Evolutionary conservation across 1,140 invertebrate species (phyloP), one percentile per base, ranked within the genome.

Genomic region (Solenopsis fugax): DNA sequence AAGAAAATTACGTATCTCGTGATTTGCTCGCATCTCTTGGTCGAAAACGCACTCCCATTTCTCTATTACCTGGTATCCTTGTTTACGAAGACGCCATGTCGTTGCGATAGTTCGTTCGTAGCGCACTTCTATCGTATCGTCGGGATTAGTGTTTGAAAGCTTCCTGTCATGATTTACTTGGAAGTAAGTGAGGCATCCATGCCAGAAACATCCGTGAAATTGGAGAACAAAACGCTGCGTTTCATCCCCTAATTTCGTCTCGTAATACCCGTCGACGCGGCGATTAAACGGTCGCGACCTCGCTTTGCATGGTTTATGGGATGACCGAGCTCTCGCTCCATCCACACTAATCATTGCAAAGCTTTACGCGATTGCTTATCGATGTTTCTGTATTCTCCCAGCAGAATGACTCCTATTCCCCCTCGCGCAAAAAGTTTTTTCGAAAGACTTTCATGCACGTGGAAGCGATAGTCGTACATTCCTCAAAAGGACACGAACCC

Each of bases 181-280:
- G 10, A 34, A 72, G 1, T 45, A 72, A 4, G 2, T 0, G 0
- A 13, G 16, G 9, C 21, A 69, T 0, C n/a, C 65, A 0, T 69
- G 65, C 41, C n/a, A 69, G 21, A 69, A 69, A 3, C 37, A 69
- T 0, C 65, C 65, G 41, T 67, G n/a, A 21, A 67, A 67, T 13
- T 67, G 18, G 0, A 67, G 4, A 2, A 67, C 29, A 29, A 29
- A 29, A 29, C 29, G 29, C 0, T 29, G 29, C 29, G 29, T 29
- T 29, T 29, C 29, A 29, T 29, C 29, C 29, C 29, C 29, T 2
- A 29, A 29, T 29, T 29, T 29, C 2, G 29, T 29, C 2, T 29
- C 29, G 29, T 29, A 29, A 29, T 29, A 29, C 0, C 29, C 29
- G 29, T 29, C 29, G 29, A 29, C 29, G 29, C 29, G 29, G 29